Evolutionary conservation across 2,888 invertebrate species (phyloP).

Genomic region (Epirrhoe tristata): DNA sequence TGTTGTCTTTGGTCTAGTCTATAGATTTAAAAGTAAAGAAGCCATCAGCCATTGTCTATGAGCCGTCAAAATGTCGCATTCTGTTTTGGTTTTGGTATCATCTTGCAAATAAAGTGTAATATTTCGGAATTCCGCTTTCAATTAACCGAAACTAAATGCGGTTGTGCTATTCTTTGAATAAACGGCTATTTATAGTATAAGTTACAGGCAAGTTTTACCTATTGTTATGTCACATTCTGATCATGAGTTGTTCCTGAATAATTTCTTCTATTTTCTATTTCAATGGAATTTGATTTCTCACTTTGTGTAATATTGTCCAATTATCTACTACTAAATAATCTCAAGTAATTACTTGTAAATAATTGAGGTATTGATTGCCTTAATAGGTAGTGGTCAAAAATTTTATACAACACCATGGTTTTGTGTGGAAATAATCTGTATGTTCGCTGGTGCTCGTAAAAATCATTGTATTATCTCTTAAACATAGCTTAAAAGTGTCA

Average conservation of each 20-base stretch:
- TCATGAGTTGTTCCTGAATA: conserved; percentile 24
- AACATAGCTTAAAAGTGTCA: background rate
- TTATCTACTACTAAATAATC: background rate
- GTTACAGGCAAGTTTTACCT: conserved; percentile 45
- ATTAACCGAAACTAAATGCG: conserved; percentile 52
- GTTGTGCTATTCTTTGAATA: conserved; percentile 39
- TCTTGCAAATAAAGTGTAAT: conserved; percentile 70
- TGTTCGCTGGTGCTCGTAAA: background rate
- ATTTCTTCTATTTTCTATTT: conserved; percentile 34
- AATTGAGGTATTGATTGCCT: background rate
- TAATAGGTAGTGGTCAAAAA: background rate
- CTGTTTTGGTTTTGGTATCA: conserved; percentile 84
- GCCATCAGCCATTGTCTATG: conserved; percentile 58
- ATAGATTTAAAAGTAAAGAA: background rate
- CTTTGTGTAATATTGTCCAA: background rate
- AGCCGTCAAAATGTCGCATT: conserved; percentile 78
- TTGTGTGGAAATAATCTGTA: conserved; percentile 1
- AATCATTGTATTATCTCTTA: background rate
- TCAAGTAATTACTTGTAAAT: background rate
- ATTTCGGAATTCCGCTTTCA: conserved; percentile 66
- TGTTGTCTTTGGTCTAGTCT: too few relatives aligned
- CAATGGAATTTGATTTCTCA: conserved; percentile 28
- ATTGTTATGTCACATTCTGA: conserved; percentile 11
- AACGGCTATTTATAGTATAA: conserved; percentile 30
- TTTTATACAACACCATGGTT: conserved; percentile 15